Conservation (phyloP, 92 coral and sea anemone genomes). For the Epizoanthus stellaris region DNA sequence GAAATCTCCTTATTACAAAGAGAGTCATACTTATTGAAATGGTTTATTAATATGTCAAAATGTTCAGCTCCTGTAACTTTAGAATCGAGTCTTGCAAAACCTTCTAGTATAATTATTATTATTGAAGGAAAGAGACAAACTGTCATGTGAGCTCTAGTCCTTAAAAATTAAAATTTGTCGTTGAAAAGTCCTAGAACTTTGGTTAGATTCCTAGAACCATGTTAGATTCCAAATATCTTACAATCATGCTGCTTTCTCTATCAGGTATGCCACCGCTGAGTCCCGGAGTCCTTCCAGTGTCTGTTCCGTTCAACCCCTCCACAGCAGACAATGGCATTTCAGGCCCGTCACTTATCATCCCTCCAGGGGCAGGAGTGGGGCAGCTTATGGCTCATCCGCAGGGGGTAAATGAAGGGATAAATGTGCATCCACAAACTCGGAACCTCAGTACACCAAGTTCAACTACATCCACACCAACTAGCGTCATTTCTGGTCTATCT, state of each 20-base stretch:
- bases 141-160: no score
- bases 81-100: no score
- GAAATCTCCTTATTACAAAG: no score
- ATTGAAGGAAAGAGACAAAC: no score
- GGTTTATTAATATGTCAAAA: no score
- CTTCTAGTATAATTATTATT: no score
- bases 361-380: slow-evolving; percentile 37
- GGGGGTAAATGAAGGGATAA: slow-evolving; percentile 11
- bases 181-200: no score
- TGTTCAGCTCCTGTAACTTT: no score
- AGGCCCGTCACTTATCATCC: slow-evolving; percentile 69
- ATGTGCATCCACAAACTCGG: slow-evolving; percentile 31
- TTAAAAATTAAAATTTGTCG: no score
- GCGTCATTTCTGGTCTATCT: slow-evolving; percentile 49
- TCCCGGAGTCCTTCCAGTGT: slow-evolving; percentile 87
- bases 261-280: slow-evolving; percentile 80
- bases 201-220: no score
- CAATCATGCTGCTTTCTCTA: background rate
- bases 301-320: slow-evolving; percentile 86
- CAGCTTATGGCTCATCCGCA: slow-evolving; percentile 33
- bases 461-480: slow-evolving; percentile 87
- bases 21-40: no score
- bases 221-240: background rate
- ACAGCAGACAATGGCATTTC: slow-evolving; percentile 59
- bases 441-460: slow-evolving; percentile 67